These are phyloP conservation scores for Capreolus pygargus DNA, from an alignment of 2,113 vertebrate species.

Conservation along the genomic window DNA sequence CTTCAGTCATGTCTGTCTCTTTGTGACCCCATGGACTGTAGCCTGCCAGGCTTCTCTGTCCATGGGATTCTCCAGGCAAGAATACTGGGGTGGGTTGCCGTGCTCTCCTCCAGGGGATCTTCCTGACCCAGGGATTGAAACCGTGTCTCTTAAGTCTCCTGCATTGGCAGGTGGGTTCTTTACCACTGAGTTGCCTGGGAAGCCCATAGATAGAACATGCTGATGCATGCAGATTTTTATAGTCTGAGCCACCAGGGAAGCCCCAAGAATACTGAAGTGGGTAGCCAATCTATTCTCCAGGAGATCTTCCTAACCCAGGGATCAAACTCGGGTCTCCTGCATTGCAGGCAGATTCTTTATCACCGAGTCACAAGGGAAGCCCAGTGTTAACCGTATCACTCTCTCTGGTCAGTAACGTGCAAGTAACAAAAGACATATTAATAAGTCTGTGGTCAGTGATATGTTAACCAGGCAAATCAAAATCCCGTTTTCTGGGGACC, in stretches of 20 bases:
- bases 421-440: background rate
- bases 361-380: background rate
- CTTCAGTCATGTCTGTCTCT: background rate
- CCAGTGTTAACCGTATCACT: background rate
- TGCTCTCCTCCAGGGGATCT: background rate
- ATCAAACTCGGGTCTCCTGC: background rate
- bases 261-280: background rate
- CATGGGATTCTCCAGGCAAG: background rate
- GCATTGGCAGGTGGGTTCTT: background rate
- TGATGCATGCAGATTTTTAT: background rate
- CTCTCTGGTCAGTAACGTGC: background rate
- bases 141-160: background rate
- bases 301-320: background rate
- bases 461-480: background rate
- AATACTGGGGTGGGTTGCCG: background rate
- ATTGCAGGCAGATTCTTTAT: background rate
- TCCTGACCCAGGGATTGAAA: background rate
- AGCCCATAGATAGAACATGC: background rate
- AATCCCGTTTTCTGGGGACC: background rate
- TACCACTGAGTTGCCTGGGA: background rate
- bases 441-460: background rate
- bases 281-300: background rate
- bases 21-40: background rate
- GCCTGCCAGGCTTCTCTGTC: background rate
- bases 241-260: background rate